Base-by-base conservation (phyloP, 1,140 invertebrate genomes). In the Drosophila pallidifrons region DNA sequence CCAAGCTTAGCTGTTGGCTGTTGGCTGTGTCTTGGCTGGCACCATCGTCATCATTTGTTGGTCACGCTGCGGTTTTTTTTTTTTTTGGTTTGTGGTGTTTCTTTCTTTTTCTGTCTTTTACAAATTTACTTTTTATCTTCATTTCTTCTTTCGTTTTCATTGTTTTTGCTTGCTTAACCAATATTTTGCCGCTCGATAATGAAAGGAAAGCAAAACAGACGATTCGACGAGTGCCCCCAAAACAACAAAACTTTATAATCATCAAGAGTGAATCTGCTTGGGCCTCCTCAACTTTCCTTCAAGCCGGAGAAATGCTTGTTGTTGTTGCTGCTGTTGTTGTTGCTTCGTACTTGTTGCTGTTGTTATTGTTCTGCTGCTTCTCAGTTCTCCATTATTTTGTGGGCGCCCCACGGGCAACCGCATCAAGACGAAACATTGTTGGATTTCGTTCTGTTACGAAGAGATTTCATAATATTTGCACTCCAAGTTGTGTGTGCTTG, bases 131-230 rank as follows among this genome's bases (percentile, higher is more conserved):
- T 76, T 76, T 66, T 66, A 58, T 55, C 55, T 57, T 41, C 61
- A n/a, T 45, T 54, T 51, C 45, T 45, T 86, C 75, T 86, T 86
- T 86, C 82, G 82, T 86, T 85, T 85, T 86, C 82, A 81, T 85
- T 85, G 81, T 80, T 81, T 68, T 86, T 80, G 82, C 82, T 86
- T 87, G 82, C 72, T 87, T 77, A 87, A 87, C 82, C 82, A 87
- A 87, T 87, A 87, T 87, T 79, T 87, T 82, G 82, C 82, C 77
- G 83, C 76, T 87, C 79, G 76, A 87, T 87, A 87, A 87, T 87
- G 82, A 87, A 87, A 87, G 82, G 82, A 87, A 87, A 87, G 82
- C 82, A 87, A 81, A 87, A 87, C 68, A 79, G 66, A 46, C 60
- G 66, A 63, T 51, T 68, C 52, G 11, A 51, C 54, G 73, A 55